Evolutionary conservation across 2,888 invertebrate species (phyloP), one percentile per base, ranked within the genome.

Genomic region (Caenorhabditis japonica): DNA sequence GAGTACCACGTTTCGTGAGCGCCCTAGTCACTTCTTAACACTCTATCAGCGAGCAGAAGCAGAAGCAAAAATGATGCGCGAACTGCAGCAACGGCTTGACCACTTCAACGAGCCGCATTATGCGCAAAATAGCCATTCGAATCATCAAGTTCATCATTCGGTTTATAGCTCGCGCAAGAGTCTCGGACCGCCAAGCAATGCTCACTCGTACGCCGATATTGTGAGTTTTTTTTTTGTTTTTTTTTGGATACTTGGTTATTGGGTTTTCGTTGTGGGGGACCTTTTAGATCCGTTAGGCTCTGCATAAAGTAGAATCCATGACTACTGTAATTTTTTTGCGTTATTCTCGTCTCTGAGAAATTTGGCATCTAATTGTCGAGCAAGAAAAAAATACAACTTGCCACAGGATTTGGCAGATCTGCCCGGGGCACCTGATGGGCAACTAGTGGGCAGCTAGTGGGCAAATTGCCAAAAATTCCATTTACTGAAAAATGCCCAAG

Each of bases 31-130:
- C 25, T 36, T 34, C n/a, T 25, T 19, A 25, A 13, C 19, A 38
- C 33, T 34, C 17, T 36, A 21, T 15, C 46, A 15, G n/a, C n/a
- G n/a, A n/a, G n/a, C n/a, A n/a, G n/a, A n/a, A n/a, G n/a, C n/a
- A n/a, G n/a, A n/a, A n/a, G n/a, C 43, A 36, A 74, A 56, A 36
- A 80, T 77, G 77, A 80, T 80, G 80, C 77, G 77, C 44, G 80
- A 80, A 60, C 69, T 80, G 21, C 80, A 80, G 64, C 77, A 80
- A 58, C 64, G 80, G 34, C 64, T 80, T 39, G 80, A 77, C 66
- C 56, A 66, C 38, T 56, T 36, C 44, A 66, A 66, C 21, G 66
- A 34, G 23, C 66, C 66, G 2, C 46, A 66, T 38, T 66, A 66
- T 44, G 66, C 66, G 21, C 66, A 66, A 25, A 49, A 66, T 21